A percentile compares a stretch with the other conserved stretches of the same genome.
phyloP scores from a whole-genome alignment of 1,140 invertebrate genomes.

The Scaptomyza montana region DNA sequence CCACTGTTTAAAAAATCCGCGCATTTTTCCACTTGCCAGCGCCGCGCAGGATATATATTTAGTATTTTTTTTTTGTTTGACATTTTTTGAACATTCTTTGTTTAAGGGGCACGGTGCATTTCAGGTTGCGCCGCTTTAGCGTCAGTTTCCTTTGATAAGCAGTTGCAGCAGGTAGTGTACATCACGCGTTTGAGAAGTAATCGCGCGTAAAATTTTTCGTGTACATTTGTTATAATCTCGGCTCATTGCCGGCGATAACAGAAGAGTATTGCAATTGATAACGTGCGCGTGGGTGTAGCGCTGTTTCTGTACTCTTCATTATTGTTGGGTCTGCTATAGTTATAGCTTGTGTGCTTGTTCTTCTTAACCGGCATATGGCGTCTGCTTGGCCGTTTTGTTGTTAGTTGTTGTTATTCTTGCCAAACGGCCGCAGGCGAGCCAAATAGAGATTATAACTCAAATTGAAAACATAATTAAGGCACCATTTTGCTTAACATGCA shows the following conservation, averaged over 20 bases:
- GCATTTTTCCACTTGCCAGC: not conserved
- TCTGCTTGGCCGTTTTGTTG: slow-evolving; percentile 16
- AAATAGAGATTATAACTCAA: slow-evolving; percentile 17
- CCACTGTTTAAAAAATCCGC: not conserved
- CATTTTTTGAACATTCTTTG: slow-evolving; percentile 16
- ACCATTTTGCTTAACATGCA: slow-evolving; percentile 34
- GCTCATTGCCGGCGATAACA: slow-evolving; percentile 38
- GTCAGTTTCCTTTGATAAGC: slow-evolving; percentile 39
- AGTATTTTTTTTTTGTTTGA: slow-evolving; percentile 26
- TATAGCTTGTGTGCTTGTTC: slow-evolving; percentile 19
- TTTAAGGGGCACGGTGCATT: slow-evolving; percentile 20
- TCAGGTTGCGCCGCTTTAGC: slow-evolving; percentile 46
- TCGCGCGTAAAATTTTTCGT: slow-evolving; percentile 40
- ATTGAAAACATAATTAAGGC: slow-evolving; percentile 35
- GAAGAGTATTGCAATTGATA: slow-evolving; percentile 31
- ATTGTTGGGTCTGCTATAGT: not conserved
- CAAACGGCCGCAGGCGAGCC: slow-evolving; percentile 1
- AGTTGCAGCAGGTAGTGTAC: slow-evolving; percentile 21
- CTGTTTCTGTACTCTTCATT: not conserved
- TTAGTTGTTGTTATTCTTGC: slow-evolving; percentile 12
- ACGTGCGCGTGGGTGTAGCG: slow-evolving; percentile 21
- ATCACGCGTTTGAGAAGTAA: slow-evolving; percentile 13
- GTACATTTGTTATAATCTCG: slow-evolving; percentile 13
- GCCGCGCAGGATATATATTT: slow-evolving; percentile 17
- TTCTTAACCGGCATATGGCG: slow-evolving; percentile 53